Conservation (phyloP, 1,140 invertebrate genomes). For the Planococcus citri region DNA sequence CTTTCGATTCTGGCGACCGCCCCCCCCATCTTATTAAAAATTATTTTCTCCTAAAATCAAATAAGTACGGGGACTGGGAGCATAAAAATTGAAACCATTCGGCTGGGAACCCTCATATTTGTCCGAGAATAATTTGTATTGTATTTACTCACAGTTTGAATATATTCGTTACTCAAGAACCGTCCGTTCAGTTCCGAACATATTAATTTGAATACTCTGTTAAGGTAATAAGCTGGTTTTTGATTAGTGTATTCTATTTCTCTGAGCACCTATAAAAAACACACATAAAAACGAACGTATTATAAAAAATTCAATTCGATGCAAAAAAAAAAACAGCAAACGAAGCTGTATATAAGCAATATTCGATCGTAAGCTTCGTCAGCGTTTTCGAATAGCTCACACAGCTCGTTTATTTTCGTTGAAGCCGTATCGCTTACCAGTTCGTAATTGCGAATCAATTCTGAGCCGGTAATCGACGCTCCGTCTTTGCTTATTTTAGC, state of each 20-base stretch:
- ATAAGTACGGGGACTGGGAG: too few relatives aligned
- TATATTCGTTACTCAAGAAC: slow-evolving; percentile 88
- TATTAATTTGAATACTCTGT: slow-evolving; percentile 83
- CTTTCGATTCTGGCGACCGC: too few relatives aligned
- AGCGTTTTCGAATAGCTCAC: background rate
- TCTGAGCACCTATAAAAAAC: slow-evolving; percentile 49
- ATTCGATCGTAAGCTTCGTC: too few relatives aligned
- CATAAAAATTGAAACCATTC: too few relatives aligned
- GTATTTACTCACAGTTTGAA: slow-evolving; percentile 68
- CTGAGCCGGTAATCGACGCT: slow-evolving; percentile 67
- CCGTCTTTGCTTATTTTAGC: slow-evolving; percentile 71
- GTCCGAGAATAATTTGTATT: too few relatives aligned
- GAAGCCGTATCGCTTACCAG: slow-evolving; percentile 37
- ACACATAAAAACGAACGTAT: slow-evolving; percentile 1
- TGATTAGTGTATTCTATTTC: slow-evolving; percentile 85
- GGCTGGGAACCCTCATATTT: too few relatives aligned
- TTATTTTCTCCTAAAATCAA: too few relatives aligned
- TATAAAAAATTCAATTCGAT: background rate
- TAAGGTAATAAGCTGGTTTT: slow-evolving; percentile 86
- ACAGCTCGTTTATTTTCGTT: background rate
- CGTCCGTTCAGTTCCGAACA: slow-evolving; percentile 86
- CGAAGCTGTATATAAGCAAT: background rate
- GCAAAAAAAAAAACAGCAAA: background rate
- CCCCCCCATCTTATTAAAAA: too few relatives aligned
- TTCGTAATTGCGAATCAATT: slow-evolving; percentile 74